Evolutionary conservation across 2,797 vertebrate genomes (phyloP).

Genomic region (Peromyscus eremicus): DNA sequence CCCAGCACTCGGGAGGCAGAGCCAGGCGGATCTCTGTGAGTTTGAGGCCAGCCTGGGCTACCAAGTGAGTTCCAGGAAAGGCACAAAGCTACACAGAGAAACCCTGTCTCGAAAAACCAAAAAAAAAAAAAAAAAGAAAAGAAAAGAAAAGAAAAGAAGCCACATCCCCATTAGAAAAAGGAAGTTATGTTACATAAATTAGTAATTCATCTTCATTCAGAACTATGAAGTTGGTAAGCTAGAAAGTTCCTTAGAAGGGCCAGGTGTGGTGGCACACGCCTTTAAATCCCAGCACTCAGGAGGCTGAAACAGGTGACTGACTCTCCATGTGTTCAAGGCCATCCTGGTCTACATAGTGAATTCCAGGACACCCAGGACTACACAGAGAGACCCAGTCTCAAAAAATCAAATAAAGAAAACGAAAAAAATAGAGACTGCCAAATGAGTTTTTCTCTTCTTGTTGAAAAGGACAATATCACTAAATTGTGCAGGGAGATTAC

Average conservation of each 20-base stretch:
- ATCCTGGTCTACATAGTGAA: too few species aligned
- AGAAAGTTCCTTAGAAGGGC: not conserved
- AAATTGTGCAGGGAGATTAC: not conserved
- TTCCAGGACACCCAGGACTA: not conserved
- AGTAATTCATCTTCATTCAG: not conserved
- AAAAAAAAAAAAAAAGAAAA: too few species aligned
- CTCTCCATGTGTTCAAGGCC: too few species aligned
- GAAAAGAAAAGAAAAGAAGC: constrained; percentile 51
- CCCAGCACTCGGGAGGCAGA: too few species aligned
- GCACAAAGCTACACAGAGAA: too few species aligned
- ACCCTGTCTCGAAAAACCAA: too few species aligned
- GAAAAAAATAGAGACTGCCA: not conserved
- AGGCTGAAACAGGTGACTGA: too few species aligned
- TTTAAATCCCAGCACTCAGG: not conserved
- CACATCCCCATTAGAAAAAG: constrained; percentile 33
- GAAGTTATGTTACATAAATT: not conserved
- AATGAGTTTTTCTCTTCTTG: not conserved
- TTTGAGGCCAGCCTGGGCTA: too few species aligned
- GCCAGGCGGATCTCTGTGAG: too few species aligned
- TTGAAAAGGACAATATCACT: not conserved
- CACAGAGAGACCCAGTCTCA: not conserved
- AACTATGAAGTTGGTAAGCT: not conserved
- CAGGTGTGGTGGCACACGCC: not conserved
- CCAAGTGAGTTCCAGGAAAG: too few species aligned
- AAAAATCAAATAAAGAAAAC: not conserved